These are phyloP conservation scores for Myiotriccus ornatus DNA, from an alignment of 2,797 vertebrate species.

Conservation along the genomic window DNA sequence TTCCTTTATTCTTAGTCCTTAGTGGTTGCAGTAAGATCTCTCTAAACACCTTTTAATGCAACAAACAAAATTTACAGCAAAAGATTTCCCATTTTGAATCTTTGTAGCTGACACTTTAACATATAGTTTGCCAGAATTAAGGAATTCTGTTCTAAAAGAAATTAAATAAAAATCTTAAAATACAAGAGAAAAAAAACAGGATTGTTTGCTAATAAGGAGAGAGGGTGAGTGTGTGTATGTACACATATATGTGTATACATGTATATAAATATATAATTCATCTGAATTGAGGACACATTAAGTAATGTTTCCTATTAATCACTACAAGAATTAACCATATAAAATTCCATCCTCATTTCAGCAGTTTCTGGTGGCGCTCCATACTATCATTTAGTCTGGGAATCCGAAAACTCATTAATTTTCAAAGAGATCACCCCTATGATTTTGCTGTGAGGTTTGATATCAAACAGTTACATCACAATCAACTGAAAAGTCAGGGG, in stretches of 20 bases:
- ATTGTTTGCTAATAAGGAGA: not conserved
- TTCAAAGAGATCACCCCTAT: not conserved
- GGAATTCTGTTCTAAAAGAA: not conserved
- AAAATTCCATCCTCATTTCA: not conserved
- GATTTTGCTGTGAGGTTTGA: not conserved
- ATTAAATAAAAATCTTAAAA: not conserved
- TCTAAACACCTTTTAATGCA: not conserved
- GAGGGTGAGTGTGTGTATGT: fast-evolving
- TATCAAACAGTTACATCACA: not conserved
- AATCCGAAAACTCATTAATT: not conserved
- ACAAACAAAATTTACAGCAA: not conserved
- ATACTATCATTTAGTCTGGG: not conserved
- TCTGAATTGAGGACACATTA: not conserved
- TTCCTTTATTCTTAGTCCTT: not conserved
- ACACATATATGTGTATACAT: not conserved
- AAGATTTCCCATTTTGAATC: not conserved
- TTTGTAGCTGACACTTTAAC: not conserved
- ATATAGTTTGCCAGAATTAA: not conserved
- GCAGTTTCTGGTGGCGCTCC: not conserved
- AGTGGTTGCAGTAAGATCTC: not conserved
- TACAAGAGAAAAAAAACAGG: not conserved
- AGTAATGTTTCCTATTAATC: not conserved
- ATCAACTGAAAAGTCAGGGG: not conserved
- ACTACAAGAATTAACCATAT: not conserved
- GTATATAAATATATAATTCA: not conserved